phyloP scores from a whole-genome alignment of 2,113 vertebrate genomes.

The Chelonoidis abingdonii region DNA sequence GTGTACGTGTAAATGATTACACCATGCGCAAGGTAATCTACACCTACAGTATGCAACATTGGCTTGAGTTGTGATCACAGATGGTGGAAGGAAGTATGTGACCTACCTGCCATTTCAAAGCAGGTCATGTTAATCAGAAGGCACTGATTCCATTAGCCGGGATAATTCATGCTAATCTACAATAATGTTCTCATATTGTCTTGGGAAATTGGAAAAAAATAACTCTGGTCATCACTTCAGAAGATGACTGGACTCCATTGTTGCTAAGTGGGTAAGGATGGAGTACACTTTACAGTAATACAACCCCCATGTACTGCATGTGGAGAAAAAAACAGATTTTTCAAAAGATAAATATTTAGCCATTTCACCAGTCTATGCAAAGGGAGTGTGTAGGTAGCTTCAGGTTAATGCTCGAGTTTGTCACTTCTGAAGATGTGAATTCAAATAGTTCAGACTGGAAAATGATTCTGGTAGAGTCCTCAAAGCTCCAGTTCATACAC shows the following conservation, averaged over 20 bases:
- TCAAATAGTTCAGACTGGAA: not conserved
- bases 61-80: not conserved
- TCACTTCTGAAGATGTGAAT: not conserved
- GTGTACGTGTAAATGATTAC: not conserved
- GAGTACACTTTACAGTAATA: not conserved
- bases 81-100: not conserved
- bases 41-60: not conserved
- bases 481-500: not conserved
- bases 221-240: not conserved
- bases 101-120: not conserved
- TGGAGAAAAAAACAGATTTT: not conserved
- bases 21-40: not conserved
- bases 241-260: not conserved
- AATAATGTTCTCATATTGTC: not conserved
- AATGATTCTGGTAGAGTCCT: not conserved
- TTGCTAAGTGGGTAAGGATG: not conserved
- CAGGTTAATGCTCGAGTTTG: not conserved
- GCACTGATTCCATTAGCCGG: not conserved
- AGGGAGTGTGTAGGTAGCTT: not conserved
- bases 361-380: not conserved
- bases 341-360: not conserved
- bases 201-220: constrained; percentile 33
- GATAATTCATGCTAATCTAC: not conserved
- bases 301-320: not conserved
- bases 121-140: not conserved